Evolutionary conservation across 1,140 invertebrate species (phyloP).

Genomic region (honey bee (Apis mellifera)): Amel_HAv3.1 CM009932.2:10225001-10225500

Average conservation of each 20-base stretch:
- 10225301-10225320: slow-evolving; percentile 91
- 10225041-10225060: not conserved
- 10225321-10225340: slow-evolving; percentile 99
- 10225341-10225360: slow-evolving; percentile 95
- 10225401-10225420: slow-evolving; percentile 97
- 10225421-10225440: slow-evolving; percentile 94
- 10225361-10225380: slow-evolving; percentile 95
- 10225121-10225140: slow-evolving; percentile 1
- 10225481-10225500: slow-evolving; percentile 77
- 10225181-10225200: slow-evolving; percentile 79
- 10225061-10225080: slow-evolving; percentile 17
- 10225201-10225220: slow-evolving; percentile 78
- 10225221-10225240: slow-evolving; percentile 88
- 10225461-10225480: slow-evolving; percentile 85
- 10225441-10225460: slow-evolving; percentile 88
- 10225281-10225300: slow-evolving; percentile 99
- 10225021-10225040: not conserved
- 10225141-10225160: not conserved
- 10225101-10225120: not conserved
- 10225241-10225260: slow-evolving; percentile 83
- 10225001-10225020: not conserved
- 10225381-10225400: slow-evolving; percentile 99
- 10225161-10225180: slow-evolving; percentile 46
- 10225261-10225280: slow-evolving; percentile 84
- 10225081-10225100: not conserved